A percentile compares a stretch with the other conserved stretches of the same genome.
These are phyloP conservation scores for Sarcoramphus papa DNA, from an alignment of 2,797 vertebrate species.

Conservation along the genomic window DNA sequence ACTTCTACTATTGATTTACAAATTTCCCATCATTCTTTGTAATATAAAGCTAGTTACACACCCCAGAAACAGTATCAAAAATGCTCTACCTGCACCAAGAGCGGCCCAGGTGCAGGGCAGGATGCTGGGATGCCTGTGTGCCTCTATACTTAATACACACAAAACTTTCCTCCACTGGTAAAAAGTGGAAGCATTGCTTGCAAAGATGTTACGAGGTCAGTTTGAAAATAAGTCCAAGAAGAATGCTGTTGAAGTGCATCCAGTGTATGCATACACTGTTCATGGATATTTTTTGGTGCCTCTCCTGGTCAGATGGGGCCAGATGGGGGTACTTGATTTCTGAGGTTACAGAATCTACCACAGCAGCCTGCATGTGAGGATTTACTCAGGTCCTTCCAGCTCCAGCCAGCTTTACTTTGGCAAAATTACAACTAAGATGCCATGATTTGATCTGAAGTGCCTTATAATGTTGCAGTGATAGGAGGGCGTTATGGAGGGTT, in stretches of 20 bases:
- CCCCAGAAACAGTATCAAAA: not conserved
- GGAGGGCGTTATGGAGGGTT: not conserved
- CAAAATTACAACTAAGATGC: not conserved
- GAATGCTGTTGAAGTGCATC: not conserved
- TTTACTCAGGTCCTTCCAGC: not conserved
- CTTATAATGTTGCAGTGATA: not conserved
- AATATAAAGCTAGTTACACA: not conserved
- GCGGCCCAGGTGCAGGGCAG: not conserved
- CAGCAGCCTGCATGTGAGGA: not conserved
- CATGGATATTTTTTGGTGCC: not conserved
- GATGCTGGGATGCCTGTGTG: not conserved
- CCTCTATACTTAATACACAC: not conserved
- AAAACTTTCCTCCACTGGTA: not conserved
- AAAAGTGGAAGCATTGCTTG: not conserved
- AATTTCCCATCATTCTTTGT: not conserved
- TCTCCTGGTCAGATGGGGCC: not conserved
- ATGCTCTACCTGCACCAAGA: not conserved
- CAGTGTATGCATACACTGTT: fast-evolving
- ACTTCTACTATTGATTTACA: not conserved
- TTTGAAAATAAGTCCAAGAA: not conserved
- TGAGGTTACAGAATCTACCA: not conserved
- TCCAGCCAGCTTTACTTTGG: not conserved
- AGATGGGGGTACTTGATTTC: not conserved
- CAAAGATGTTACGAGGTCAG: not conserved
- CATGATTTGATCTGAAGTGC: not conserved